Percentiles rank a stretch among this genome's conserved stretches.
phyloP scores from a whole-genome alignment of 2,113 vertebrate genomes.

The Prionailurus bengalensis region DNA sequence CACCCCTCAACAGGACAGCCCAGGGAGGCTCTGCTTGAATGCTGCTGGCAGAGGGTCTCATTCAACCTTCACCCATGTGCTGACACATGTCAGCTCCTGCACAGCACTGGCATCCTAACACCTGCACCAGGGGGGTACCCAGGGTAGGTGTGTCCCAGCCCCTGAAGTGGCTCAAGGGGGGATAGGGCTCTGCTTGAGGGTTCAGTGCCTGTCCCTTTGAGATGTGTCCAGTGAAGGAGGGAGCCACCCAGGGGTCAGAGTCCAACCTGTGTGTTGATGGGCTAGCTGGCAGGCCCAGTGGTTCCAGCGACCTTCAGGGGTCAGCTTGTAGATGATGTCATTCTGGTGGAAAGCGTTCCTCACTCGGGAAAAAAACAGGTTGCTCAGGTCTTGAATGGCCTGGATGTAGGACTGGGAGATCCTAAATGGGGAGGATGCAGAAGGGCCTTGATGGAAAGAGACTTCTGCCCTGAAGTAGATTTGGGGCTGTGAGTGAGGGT shows the following conservation, averaged over 20 bases:
- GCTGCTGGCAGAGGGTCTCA: background rate
- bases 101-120: no score
- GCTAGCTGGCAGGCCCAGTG: slow-evolving; percentile 85
- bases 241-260: background rate
- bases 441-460: background rate
- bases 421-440: slow-evolving; percentile 76
- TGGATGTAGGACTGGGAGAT: slow-evolving; percentile 86
- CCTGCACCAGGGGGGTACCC: no score
- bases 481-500: background rate
- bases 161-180: no score
- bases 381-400: slow-evolving; percentile 86
- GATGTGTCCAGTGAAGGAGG: background rate
- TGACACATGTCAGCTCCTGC: background rate
- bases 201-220: background rate
- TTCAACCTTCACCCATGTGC: background rate
- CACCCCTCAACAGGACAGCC: background rate
- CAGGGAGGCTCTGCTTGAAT: background rate
- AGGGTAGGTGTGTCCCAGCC: no score
- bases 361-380: slow-evolving; percentile 79
- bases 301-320: slow-evolving; percentile 86
- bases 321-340: slow-evolving; percentile 88
- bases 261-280: slow-evolving; percentile 89
- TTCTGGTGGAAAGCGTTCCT: slow-evolving; percentile 88
- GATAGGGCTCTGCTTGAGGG: background rate
- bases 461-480: background rate